A percentile compares a stretch with the other conserved stretches of the same genome.
Evolutionary conservation across 2,113 vertebrate genomes (phyloP).

Genomic region (Haemorhous mexicanus): DNA sequence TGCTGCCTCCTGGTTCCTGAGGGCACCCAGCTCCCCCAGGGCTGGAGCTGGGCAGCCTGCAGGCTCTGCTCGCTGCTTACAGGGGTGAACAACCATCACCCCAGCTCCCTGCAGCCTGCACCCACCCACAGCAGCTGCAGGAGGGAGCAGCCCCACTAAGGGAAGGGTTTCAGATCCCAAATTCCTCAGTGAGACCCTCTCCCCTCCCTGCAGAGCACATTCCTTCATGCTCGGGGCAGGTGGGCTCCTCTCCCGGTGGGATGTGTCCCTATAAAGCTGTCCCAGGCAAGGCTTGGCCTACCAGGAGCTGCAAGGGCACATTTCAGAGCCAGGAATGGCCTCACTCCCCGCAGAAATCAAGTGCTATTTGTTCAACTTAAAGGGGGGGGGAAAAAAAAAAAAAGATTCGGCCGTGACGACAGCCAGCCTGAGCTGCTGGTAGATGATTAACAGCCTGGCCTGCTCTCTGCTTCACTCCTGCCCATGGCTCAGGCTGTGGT

Average conservation of each 20-base stretch:
- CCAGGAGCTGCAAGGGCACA: neutral
- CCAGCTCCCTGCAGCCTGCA: neutral
- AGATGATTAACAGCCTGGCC: constrained; percentile 65
- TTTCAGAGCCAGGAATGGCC: neutral
- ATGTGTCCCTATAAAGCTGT: neutral
- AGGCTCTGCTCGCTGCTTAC: neutral
- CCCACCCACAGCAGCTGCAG: neutral
- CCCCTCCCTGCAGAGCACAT: neutral
- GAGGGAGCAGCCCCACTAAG: neutral
- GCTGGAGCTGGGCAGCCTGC: neutral
- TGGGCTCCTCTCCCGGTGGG: neutral
- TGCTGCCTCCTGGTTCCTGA: neutral
- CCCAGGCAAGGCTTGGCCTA: neutral
- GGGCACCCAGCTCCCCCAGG: neutral
- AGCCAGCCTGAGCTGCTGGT: constrained; percentile 16
- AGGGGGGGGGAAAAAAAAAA: neutral
- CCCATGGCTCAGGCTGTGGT: neutral
- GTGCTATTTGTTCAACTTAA: constrained; percentile 4
- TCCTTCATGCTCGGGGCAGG: neutral
- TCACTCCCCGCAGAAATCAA: neutral
- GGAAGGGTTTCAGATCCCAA: neutral
- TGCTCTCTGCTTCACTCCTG: neutral
- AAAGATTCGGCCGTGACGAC: neutral
- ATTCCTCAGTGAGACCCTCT: fast-evolving
- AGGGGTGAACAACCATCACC: neutral